Evolutionary conservation across 1,140 invertebrate species (phyloP), one percentile per base, ranked within the genome.

Genomic region (Archivesica marissinica): DNA sequence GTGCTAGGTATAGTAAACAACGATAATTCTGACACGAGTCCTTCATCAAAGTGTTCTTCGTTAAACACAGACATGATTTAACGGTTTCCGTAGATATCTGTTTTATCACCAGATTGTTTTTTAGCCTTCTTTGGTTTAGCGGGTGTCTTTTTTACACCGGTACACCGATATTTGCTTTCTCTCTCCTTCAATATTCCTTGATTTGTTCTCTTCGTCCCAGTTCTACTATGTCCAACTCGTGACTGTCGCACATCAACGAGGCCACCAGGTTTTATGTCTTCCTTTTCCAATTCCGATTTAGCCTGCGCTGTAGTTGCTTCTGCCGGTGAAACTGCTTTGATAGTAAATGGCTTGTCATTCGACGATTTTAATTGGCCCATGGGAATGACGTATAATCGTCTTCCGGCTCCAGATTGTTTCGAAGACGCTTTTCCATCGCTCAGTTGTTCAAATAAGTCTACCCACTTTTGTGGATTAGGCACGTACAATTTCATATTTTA

Each of bases 1-100:
- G 82, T 85, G 15, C 66, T 52, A 17, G 83, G 77, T 33, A 88
- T 11, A 38, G 44, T 23, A 77, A 87, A 87, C n/a, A 66, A 47
- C 20, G 75, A 50, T 41, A 77, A 61, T 28, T 77, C 23, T 41
- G 72, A 28, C 78, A 35, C 17, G 66, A 59, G 56, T 61, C 75
- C 75, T 30, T 56, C 75, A 13, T 56, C 2, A 56, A 77, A 77
- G 7, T 30, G 35, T 3, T 76, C 72, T 52, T 76, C 28, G 35
- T 54, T 76, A 20, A 76, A 44, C 30, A 59, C 50, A 23, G 75
- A 77, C 75, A 77, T 77, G 15, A 38, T 30, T n/a, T n/a, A n/a
- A n/a, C n/a, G n/a, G n/a, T n/a, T n/a, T n/a, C 39, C 80, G 25
- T 52, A 47, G 23, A 30, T 50, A 74, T 25, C 89, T 89, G 23